Percentiles rank a stretch among this genome's conserved stretches.
Evolutionary conservation across 2,797 vertebrate species (phyloP).

Genomic region (Benthosema pterotum): DNA sequence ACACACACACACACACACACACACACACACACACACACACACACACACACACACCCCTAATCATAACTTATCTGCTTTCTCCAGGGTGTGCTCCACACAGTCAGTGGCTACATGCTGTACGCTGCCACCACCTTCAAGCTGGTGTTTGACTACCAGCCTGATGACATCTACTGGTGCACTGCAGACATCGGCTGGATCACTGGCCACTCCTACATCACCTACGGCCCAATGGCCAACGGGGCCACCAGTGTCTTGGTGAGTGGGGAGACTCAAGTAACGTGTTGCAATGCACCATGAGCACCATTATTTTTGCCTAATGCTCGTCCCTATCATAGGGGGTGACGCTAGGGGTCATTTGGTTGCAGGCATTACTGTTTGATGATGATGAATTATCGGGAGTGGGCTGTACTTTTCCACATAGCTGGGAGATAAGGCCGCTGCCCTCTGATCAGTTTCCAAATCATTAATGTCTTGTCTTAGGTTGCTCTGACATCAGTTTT

Average conservation of each 20-base stretch:
- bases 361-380: no score
- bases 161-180: constrained; percentile 97
- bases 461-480: not conserved
- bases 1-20: no score
- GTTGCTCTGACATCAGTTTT: not conserved
- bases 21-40: not conserved
- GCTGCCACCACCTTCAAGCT: constrained; percentile 91
- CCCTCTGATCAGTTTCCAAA: not conserved
- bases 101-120: constrained; percentile 95
- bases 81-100: constrained; percentile 93
- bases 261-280: not conserved
- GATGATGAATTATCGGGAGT: no score
- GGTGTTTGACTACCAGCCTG: constrained; percentile 92
- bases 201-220: constrained; percentile 95
- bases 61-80: not conserved
- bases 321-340: no score
- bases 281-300: no score
- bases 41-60: constrained; percentile 1
- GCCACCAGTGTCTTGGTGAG: constrained; percentile 93
- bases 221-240: constrained; percentile 93
- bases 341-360: no score
- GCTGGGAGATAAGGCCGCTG: not conserved
- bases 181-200: constrained; percentile 98
- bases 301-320: no score
- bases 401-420: no score